A percentile compares a stretch with the other conserved stretches of the same genome.
Evolutionary conservation across 2,797 vertebrate species (phyloP).

Genomic region (Acanthurus leucopareius): DNA sequence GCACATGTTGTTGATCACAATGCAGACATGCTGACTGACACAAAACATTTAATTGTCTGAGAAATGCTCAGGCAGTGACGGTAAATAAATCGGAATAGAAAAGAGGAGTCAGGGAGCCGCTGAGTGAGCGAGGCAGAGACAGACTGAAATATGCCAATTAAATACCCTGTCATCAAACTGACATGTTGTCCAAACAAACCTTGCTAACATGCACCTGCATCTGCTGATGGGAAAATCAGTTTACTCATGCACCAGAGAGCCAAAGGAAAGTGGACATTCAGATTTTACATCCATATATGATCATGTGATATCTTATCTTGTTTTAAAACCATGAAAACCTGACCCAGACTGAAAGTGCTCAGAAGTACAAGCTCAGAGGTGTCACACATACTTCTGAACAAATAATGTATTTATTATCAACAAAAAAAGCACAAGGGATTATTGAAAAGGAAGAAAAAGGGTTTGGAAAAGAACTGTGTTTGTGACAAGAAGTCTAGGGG

Average conservation of each 20-base stretch:
- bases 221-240: background rate
- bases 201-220: background rate
- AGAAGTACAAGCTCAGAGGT: background rate
- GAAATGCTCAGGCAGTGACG: conserved; percentile 13
- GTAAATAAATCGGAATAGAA: background rate
- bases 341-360: background rate
- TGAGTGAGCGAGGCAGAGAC: background rate
- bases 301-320: background rate
- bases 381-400: background rate
- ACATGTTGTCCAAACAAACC: conserved; percentile 21
- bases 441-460: background rate
- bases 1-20: background rate
- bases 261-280: background rate
- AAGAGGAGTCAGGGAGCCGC: background rate
- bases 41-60: conserved; percentile 23
- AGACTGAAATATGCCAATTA: background rate
- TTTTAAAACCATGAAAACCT: background rate
- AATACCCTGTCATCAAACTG: background rate
- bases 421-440: background rate
- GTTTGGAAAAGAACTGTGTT: background rate
- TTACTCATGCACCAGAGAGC: background rate
- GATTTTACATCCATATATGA: background rate
- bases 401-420: background rate
- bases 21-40: conserved; percentile 20
- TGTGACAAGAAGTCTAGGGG: background rate